Conservation (phyloP, 2,888 invertebrate genomes). For the Parnassius orleans region DNA sequence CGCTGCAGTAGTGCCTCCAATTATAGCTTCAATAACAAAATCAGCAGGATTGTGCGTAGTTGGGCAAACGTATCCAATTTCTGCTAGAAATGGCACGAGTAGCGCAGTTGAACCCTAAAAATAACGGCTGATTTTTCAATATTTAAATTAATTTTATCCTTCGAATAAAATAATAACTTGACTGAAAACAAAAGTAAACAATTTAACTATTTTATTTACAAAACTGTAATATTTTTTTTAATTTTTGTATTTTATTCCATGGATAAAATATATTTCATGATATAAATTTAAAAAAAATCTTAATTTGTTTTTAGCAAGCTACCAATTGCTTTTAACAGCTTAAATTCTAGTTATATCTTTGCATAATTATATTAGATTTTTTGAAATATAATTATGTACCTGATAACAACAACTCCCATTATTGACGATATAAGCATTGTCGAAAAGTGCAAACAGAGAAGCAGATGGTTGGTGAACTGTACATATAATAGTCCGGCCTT, state of each 20-base stretch:
- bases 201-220: background rate
- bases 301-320: too few species aligned
- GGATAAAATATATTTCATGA: background rate
- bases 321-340: too few species aligned
- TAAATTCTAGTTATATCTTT: too few species aligned
- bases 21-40: constrained; percentile 74
- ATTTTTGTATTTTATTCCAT: background rate
- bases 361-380: too few species aligned
- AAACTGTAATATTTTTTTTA: background rate
- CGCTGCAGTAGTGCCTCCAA: constrained; percentile 42
- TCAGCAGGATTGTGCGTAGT: constrained; percentile 89
- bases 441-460: constrained; percentile 86
- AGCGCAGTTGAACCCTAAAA: constrained; percentile 82
- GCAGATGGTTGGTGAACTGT: constrained; percentile 90
- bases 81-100: constrained; percentile 84
- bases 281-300: too few species aligned
- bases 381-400: constrained; percentile 40
- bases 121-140: background rate
- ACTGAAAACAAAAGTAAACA: too few species aligned
- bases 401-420: constrained; percentile 72
- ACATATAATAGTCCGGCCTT: constrained; percentile 87
- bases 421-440: constrained; percentile 84
- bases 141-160: too few species aligned
- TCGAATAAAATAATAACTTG: too few species aligned
- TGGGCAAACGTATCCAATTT: constrained; percentile 84